phyloP scores from a whole-genome alignment of 2,113 vertebrate species.

The Thermophis baileyi region DNA sequence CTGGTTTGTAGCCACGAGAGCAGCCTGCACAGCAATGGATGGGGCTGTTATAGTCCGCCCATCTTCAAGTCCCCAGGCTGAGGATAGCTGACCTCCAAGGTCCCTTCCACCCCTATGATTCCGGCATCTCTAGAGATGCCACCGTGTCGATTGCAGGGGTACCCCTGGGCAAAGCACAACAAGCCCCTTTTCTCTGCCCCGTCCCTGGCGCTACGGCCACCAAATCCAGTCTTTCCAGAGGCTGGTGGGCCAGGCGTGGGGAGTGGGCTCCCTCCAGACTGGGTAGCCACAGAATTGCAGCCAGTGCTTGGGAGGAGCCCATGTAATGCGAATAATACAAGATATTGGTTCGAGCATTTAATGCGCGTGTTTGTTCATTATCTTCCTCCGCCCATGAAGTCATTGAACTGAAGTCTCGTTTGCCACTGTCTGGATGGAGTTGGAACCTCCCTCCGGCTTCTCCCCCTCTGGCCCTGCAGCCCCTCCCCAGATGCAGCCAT shows the following conservation, averaged over 20 bases:
- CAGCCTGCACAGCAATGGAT: no score
- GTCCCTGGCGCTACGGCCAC: accelerated
- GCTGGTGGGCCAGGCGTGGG: not conserved
- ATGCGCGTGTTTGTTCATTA: slow-evolving; percentile 61
- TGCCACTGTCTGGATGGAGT: slow-evolving; percentile 44
- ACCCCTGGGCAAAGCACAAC: no score
- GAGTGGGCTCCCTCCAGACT: not conserved
- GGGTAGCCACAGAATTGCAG: no score
- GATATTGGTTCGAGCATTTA: slow-evolving; percentile 62
- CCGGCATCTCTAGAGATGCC: no score
- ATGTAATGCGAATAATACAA: slow-evolving; percentile 73
- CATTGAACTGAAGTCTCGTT: slow-evolving; percentile 44
- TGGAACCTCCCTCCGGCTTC: not conserved
- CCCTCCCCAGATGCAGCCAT: not conserved
- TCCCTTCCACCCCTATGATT: no score
- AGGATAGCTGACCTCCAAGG: not conserved
- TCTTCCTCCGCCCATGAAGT: slow-evolving; percentile 44
- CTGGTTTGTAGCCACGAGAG: no score
- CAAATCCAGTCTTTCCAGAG: not conserved
- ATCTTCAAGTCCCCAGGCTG: not conserved
- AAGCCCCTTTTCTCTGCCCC: not conserved
- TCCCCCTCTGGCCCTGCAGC: no score
- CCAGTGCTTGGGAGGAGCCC: slow-evolving; percentile 65
- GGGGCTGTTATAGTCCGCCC: no score
- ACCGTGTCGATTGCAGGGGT: not conserved